phyloP scores from a whole-genome alignment of 92 coral and sea anemone genomes.

The Hydrozoanthus gracilis region DNA sequence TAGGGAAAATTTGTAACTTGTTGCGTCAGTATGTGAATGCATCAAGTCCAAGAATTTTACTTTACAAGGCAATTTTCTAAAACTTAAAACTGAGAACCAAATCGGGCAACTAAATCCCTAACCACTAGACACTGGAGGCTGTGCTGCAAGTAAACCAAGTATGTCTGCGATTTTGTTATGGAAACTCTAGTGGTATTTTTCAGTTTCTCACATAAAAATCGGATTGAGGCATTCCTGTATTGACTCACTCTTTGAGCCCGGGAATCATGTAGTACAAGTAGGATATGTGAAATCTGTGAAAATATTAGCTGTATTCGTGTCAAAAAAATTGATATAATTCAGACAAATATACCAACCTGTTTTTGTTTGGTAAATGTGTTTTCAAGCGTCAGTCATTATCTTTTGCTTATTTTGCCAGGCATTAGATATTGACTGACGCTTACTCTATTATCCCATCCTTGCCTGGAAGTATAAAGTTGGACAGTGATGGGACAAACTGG shows the following conservation, averaged over 20 bases:
- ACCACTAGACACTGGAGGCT: not conserved
- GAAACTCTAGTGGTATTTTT: too few species aligned
- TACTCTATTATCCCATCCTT: not conserved
- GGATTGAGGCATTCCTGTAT: not conserved
- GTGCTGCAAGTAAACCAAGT: not conserved
- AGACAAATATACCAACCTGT: not conserved
- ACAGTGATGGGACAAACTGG: not conserved
- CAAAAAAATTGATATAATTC: not conserved
- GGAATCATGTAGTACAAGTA: not conserved
- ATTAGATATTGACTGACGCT: not conserved
- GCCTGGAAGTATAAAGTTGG: not conserved
- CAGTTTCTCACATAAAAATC: not conserved
- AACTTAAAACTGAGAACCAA: not conserved
- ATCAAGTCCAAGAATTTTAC: not conserved
- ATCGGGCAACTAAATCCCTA: not conserved
- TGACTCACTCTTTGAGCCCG: not conserved
- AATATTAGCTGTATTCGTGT: not conserved
- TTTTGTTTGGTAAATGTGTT: not conserved
- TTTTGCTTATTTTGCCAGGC: not conserved
- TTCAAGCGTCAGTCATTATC: not conserved
- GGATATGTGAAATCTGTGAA: not conserved
- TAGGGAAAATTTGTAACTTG: not conserved
- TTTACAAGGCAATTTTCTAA: too few species aligned
- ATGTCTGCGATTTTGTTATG: not conserved
- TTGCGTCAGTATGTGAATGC: not conserved